Base-by-base conservation (phyloP, 2,888 invertebrate genomes). In the Philaethria dido region DNA sequence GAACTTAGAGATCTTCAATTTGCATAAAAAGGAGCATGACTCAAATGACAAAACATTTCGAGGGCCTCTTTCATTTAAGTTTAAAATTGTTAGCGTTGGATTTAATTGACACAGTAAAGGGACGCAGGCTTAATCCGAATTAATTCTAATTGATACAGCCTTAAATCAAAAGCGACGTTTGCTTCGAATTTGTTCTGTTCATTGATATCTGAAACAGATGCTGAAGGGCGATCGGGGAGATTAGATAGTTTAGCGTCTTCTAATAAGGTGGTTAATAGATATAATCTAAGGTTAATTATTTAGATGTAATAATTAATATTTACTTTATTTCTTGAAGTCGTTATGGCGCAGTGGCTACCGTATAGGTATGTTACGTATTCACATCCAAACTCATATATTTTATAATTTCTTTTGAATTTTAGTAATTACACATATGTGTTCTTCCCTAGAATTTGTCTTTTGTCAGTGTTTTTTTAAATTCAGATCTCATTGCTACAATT, bases 1-100 rank as follows among this genome's bases (percentile, higher is more conserved):
- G 80, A 88, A 84, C 81, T 87, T 84, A 69, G 74, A 83, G 82
- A 86, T 85, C 82, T 81, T 75, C 68, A 80, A 90, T 91, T 92
- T 87, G 86, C 91, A 91, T 91, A 88, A 91, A 88, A 89, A 89
- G 88, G 86, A 79, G 78, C 84, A 83, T 82, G 82, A 82, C 86
- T 86, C 82, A 83, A 82, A 86, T 83, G 85, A 88, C 89, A 86
- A 89, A 89, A 88, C 87, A 89, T 86, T 85, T 75, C 78, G 77
- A 79, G 82, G 83, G 83, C 84, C 85, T 83, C 85, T 88, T 87
- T 86, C 87, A 88, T 89, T 91, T 83, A 86, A 89, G 87, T 89
- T 89, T 85, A 83, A 82, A 88, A 88, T 87, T 87, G 88, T 89
- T 85, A 83, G 84, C 81, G 77, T 71, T 76, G 77, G 81, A 75